Conservation (phyloP, 2,113 vertebrate genomes). For the Cynoglossus semilaevis region DNA sequence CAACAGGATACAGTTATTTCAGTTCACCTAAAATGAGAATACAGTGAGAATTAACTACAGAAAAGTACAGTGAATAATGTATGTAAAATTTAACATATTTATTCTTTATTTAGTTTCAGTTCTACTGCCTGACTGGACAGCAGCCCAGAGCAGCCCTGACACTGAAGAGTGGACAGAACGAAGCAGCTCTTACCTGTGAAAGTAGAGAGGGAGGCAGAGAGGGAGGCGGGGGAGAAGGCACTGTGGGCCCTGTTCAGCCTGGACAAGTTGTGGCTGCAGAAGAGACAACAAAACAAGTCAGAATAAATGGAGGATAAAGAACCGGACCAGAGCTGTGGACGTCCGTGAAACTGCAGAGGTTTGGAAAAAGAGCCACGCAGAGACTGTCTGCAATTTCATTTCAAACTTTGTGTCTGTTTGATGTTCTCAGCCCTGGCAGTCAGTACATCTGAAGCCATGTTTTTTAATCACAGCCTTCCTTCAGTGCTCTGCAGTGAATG, state of each 20-base stretch:
- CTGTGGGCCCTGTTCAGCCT: conserved; percentile 94
- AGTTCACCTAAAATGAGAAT: too few species aligned
- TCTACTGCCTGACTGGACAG: too few species aligned
- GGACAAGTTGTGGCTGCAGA: conserved; percentile 78
- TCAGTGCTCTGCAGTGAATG: conserved; percentile 29
- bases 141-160: neutral
- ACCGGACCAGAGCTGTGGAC: neutral
- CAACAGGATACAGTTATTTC: too few species aligned
- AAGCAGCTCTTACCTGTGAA: conserved; percentile 87
- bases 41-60: too few species aligned
- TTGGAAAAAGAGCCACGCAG: neutral
- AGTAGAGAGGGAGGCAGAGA: conserved; percentile 90
- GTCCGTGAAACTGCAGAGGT: conserved; percentile 12
- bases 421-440: conserved; percentile 31
- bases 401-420: conserved; percentile 16
- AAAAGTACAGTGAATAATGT: too few species aligned
- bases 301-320: neutral
- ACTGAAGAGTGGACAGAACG: neutral
- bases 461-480: conserved; percentile 43
- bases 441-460: conserved; percentile 30
- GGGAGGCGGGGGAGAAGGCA: conserved; percentile 94
- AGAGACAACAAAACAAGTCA: conserved; percentile 3
- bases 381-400: conserved; percentile 3
- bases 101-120: too few species aligned
- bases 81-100: too few species aligned